Conservation (phyloP, 2,797 vertebrate genomes). For the Sarcophilus harrisii region DNA sequence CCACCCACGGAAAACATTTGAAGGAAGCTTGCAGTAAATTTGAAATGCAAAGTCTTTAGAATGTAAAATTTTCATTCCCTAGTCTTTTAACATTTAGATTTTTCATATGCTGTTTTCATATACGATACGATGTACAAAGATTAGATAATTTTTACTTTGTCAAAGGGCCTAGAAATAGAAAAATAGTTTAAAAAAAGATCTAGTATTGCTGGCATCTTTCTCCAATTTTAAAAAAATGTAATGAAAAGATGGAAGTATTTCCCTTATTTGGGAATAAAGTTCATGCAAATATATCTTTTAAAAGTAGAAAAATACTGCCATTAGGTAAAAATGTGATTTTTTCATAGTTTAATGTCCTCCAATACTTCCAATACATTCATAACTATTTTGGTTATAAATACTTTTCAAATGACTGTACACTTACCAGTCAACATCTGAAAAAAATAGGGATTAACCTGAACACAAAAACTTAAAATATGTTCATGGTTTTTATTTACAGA, state of each 20-base stretch:
- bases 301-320: background rate
- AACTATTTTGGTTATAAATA: constrained; percentile 11
- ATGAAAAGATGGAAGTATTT: constrained; percentile 23
- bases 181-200: background rate
- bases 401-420: constrained; percentile 9
- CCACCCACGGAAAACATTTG: background rate
- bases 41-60: constrained; percentile 10
- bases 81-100: constrained; percentile 8
- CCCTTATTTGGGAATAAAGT: constrained; percentile 7
- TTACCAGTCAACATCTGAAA: background rate
- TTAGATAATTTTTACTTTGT: background rate
- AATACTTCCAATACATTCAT: background rate
- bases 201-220: background rate
- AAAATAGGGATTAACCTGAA: background rate
- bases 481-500: background rate
- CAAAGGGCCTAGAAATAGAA: background rate
- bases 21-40: constrained; percentile 43
- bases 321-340: constrained; percentile 15
- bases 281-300: background rate
- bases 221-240: background rate
- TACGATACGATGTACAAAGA: background rate
- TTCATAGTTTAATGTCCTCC: constrained; percentile 8
- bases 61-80: constrained; percentile 26
- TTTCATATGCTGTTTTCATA: background rate
- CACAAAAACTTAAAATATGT: background rate